Percentiles rank a stretch among this genome's conserved stretches.
Conservation (phyloP, 2,888 invertebrate species). For the Eremobia ochroleuca region DNA sequence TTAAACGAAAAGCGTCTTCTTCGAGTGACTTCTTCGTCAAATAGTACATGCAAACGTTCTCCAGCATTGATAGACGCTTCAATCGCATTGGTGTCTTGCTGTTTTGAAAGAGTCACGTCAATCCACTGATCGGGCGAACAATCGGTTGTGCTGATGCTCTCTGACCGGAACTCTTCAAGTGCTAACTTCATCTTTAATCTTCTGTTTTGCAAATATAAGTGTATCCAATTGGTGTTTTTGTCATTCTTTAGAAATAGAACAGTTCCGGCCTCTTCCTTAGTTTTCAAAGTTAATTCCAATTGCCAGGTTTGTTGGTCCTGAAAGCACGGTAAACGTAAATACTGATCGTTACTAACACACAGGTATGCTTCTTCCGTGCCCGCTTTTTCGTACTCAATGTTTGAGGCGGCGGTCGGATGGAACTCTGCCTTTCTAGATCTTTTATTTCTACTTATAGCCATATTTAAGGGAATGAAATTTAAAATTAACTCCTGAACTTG, state of each 20-base stretch:
- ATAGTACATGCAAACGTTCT: conserved; percentile 82
- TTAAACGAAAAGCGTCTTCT: conserved; percentile 49
- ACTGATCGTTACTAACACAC: conserved; percentile 79
- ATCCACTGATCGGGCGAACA: conserved; percentile 83
- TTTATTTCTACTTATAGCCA: conserved; percentile 72
- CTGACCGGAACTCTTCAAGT: conserved; percentile 76
- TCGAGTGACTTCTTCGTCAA: conserved; percentile 66
- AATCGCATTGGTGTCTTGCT: conserved; percentile 79
- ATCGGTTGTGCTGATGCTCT: conserved; percentile 81
- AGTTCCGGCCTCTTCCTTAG: conserved; percentile 80
- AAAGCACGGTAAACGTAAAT: conserved; percentile 84
- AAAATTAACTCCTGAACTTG: conserved; percentile 86
- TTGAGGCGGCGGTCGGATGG: conserved; percentile 78
- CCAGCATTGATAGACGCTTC: conserved; percentile 83
- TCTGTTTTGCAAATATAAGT: conserved; percentile 81
- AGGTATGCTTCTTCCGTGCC: conserved; percentile 83
- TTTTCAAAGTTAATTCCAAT: conserved; percentile 82
- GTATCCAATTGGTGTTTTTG: conserved; percentile 77
- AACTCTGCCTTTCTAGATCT: conserved; percentile 69
- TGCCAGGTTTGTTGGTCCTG: conserved; percentile 80
- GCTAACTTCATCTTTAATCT: conserved; percentile 83
- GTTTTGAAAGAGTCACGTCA: conserved; percentile 80
- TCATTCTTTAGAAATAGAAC: conserved; percentile 80
- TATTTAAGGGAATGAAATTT: conserved; percentile 85
- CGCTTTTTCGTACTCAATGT: conserved; percentile 85